A percentile compares a stretch with the other conserved stretches of the same genome.
Evolutionary conservation across 1,140 invertebrate species (phyloP).

Genomic region (Zophobas atratus): DNA sequence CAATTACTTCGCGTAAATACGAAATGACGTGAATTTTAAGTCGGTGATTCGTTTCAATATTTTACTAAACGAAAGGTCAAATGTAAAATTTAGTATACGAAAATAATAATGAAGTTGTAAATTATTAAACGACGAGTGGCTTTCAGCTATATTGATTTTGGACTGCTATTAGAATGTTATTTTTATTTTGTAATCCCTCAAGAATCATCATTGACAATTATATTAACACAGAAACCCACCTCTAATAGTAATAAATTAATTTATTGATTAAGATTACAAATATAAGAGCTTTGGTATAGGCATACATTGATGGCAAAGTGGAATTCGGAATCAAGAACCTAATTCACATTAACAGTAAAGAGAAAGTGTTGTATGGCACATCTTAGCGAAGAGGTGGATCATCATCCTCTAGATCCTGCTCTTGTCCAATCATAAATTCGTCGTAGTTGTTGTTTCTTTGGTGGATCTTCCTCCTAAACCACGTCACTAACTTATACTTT

Average conservation of each 20-base stretch:
- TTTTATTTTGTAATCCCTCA: too few species aligned
- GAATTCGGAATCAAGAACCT: neutral
- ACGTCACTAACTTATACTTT: constrained; percentile 55
- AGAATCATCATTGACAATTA: too few species aligned
- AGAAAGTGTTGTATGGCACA: neutral
- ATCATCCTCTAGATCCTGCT: constrained; percentile 56
- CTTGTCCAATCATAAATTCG: constrained; percentile 62
- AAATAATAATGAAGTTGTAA: too few species aligned
- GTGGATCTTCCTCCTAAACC: constrained; percentile 55
- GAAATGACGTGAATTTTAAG: too few species aligned
- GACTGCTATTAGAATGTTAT: too few species aligned
- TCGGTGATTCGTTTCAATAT: too few species aligned
- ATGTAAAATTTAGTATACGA: too few species aligned
- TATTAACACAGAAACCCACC: too few species aligned
- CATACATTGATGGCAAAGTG: constrained; percentile 20
- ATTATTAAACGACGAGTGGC: too few species aligned
- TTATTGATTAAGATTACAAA: constrained; percentile 46
- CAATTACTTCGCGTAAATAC: too few species aligned
- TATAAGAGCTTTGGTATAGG: constrained; percentile 42
- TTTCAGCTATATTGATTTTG: too few species aligned
- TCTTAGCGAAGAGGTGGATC: constrained; percentile 39
- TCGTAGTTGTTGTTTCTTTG: constrained; percentile 60
- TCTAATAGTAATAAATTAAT: constrained; percentile 40
- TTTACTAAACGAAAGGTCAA: too few species aligned
- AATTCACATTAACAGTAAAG: neutral